A percentile compares a stretch with the other conserved stretches of the same genome.
These are phyloP conservation scores for Ganaspis brasiliensis DNA, from an alignment of 2,888 invertebrate genomes.

Conservation along the genomic window DNA sequence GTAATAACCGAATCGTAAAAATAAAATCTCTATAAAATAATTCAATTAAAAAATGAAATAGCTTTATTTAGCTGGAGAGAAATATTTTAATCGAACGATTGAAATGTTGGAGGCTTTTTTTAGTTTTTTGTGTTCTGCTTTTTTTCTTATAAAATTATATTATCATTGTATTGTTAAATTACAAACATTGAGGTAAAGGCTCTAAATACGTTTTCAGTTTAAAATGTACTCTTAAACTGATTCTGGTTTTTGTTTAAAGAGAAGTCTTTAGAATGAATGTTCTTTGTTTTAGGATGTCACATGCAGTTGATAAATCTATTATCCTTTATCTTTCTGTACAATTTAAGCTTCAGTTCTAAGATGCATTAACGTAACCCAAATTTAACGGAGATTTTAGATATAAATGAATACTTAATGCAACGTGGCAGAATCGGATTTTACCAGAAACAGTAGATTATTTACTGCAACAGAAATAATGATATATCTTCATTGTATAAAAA, in stretches of 20 bases:
- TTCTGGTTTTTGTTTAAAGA: neutral
- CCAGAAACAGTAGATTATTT: neutral
- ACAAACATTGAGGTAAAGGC: too few relatives aligned
- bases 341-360: constrained; percentile 1
- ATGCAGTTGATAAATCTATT: constrained; percentile 13
- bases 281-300: constrained; percentile 9
- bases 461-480: too few relatives aligned
- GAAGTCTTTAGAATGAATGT: neutral
- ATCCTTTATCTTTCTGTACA: constrained; percentile 17
- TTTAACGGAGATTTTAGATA: neutral
- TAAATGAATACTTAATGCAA: neutral
- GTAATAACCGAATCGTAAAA: neutral
- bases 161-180: too few relatives aligned
- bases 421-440: neutral
- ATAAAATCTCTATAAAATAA: neutral
- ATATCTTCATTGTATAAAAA: too few relatives aligned
- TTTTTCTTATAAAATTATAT: too few relatives aligned
- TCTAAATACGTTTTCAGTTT: too few relatives aligned
- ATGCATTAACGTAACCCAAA: neutral
- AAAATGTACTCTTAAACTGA: too few relatives aligned
- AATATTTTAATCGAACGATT: too few relatives aligned
- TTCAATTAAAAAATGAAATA: neutral
- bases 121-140: too few relatives aligned
- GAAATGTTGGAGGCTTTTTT: too few relatives aligned
- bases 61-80: neutral